These are phyloP conservation scores for Coelopa pilipes DNA, from an alignment of 2,888 invertebrate genomes.

Conservation along the genomic window DNA sequence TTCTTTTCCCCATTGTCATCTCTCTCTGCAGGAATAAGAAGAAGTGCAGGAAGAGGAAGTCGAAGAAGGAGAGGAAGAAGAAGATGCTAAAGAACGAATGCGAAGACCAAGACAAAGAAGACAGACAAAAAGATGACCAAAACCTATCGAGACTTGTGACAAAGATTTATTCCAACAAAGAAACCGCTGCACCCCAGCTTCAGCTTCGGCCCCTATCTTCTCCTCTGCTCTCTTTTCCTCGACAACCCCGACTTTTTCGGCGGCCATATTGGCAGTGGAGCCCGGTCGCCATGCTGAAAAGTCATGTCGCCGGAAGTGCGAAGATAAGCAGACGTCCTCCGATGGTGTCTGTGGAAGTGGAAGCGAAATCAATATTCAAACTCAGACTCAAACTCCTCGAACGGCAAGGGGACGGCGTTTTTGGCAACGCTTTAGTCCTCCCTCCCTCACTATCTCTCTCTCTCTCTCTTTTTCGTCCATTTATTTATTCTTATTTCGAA, in stretches of 20 bases:
- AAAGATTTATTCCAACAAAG: conserved; percentile 39
- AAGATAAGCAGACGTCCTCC: conserved; percentile 10
- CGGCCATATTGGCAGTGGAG: conserved; percentile 18
- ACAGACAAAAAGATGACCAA: conserved; percentile 33
- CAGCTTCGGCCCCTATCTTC: conserved; percentile 49
- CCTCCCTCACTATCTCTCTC: too few relatives aligned
- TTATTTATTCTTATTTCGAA: too few relatives aligned
- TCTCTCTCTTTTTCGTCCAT: too few relatives aligned
- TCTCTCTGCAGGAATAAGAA: conserved; percentile 19
- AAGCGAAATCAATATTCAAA: too few relatives aligned
- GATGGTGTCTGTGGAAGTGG: too few relatives aligned
- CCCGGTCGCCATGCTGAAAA: conserved; percentile 19
- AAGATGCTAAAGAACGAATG: background rate
- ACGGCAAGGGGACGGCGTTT: too few relatives aligned
- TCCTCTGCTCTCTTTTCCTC: background rate
- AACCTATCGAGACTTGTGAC: conserved; percentile 36
- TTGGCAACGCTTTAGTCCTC: too few relatives aligned
- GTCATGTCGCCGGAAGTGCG: conserved; percentile 22
- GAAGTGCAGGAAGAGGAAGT: conserved; percentile 15
- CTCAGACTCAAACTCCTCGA: too few relatives aligned
- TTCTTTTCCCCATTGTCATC: conserved; percentile 3
- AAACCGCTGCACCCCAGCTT: conserved; percentile 18
- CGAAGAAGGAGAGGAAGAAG: conserved; percentile 8
- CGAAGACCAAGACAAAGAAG: conserved; percentile 18
- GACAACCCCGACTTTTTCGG: conserved; percentile 17